Conservation (phyloP, 2,113 vertebrate species). For the human (Homo sapiens) region DNA sequence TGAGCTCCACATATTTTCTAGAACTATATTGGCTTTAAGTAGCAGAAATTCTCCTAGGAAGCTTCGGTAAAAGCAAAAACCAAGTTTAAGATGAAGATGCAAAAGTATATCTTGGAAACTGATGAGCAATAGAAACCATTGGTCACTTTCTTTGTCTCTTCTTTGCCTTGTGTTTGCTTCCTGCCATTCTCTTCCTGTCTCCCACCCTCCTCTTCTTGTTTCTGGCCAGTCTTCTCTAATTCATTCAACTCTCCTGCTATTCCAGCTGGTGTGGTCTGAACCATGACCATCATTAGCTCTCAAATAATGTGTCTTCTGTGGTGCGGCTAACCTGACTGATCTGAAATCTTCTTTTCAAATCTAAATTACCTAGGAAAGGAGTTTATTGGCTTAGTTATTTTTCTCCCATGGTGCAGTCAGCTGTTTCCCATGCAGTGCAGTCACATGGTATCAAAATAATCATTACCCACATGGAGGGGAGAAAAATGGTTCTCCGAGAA, state of each 20-base stretch:
- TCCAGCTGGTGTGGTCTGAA: neutral
- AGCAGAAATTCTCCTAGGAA: neutral
- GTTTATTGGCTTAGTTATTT: neutral
- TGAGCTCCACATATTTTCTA: neutral
- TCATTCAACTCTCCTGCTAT: neutral
- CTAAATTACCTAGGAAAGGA: neutral
- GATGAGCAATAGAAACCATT: neutral
- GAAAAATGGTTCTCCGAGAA: neutral
- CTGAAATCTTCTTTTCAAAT: neutral
- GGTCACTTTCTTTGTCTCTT: neutral
- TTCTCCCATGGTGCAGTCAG: neutral
- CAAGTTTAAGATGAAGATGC: neutral
- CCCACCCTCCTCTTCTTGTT: neutral
- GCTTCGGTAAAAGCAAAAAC: neutral
- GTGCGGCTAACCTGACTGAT: neutral
- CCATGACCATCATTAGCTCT: neutral
- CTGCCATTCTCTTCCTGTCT: too few species aligned
- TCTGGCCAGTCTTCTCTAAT: rapidly evolving
- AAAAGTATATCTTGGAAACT: neutral
- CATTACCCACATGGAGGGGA: neutral
- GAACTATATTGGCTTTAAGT: neutral
- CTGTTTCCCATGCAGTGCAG: neutral
- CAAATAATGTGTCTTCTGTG: neutral
- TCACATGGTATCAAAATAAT: neutral
- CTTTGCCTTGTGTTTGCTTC: neutral